Percentiles rank a stretch among this genome's conserved stretches.
Evolutionary conservation across 2,888 invertebrate genomes (phyloP).

Genomic region (Rotaria sp.): DNA sequence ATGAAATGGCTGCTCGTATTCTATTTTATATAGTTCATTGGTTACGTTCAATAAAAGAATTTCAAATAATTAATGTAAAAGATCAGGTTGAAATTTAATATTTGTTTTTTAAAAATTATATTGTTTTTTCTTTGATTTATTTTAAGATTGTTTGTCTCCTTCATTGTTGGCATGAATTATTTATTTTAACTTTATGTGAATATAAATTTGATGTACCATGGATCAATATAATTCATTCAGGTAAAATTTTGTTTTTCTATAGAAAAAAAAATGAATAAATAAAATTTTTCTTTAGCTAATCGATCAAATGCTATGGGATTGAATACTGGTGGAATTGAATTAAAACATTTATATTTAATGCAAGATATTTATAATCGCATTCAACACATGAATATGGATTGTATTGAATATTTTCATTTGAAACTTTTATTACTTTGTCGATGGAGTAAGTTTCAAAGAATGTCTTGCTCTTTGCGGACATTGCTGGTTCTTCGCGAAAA

Average conservation of each 20-base stretch:
- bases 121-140: too few relatives aligned
- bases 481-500: too few relatives aligned
- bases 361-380: background rate
- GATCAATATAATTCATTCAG: slow-evolving; percentile 15
- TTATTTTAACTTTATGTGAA: background rate
- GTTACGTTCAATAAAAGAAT: slow-evolving; percentile 15
- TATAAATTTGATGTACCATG: slow-evolving; percentile 28
- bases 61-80: background rate
- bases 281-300: background rate
- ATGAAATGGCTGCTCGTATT: slow-evolving; percentile 28
- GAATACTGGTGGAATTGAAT: too few relatives aligned
- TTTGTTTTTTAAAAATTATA: background rate
- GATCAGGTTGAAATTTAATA: background rate
- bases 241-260: background rate
- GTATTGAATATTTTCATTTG: slow-evolving; percentile 18
- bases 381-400: background rate
- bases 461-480: too few relatives aligned
- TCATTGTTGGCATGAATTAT: slow-evolving; percentile 24
- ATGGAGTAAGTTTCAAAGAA: background rate
- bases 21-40: slow-evolving; percentile 15
- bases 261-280: background rate
- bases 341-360: slow-evolving; percentile 15
- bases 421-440: slow-evolving; percentile 12
- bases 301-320: background rate
- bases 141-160: slow-evolving; percentile 6